Evolutionary conservation across 2,113 vertebrate species (phyloP).

Genomic region (Erythrocebus patas): DNA sequence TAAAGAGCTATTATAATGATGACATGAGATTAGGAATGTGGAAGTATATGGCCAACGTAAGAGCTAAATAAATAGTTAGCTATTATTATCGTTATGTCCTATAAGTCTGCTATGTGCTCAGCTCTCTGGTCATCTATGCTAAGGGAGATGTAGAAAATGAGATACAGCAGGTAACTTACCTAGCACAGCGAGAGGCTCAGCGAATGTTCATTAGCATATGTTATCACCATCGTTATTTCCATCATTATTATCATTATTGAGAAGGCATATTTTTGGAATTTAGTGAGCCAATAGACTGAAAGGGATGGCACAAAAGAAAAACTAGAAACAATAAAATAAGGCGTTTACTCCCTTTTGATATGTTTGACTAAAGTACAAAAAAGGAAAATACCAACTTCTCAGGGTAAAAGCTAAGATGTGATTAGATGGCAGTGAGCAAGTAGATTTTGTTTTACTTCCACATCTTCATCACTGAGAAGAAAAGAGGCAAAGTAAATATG

Average conservation of each 20-base stretch:
- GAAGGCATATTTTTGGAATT: not conserved
- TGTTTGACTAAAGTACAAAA: not conserved
- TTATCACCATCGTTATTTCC: not conserved
- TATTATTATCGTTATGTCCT: not conserved
- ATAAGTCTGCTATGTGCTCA: not conserved
- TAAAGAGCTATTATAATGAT: not conserved
- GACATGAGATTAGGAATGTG: not conserved
- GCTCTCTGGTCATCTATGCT: not conserved
- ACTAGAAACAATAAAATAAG: slow-evolving; percentile 14
- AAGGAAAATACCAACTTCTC: not conserved
- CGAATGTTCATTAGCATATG: not conserved
- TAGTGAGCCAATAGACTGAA: slow-evolving; percentile 8
- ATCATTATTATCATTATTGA: not conserved
- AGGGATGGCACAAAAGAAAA: slow-evolving; percentile 14
- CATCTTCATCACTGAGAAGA: not conserved
- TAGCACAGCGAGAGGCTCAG: not conserved
- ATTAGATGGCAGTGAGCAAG: not conserved
- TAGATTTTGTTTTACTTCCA: not conserved
- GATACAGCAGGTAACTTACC: not conserved
- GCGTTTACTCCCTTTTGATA: not conserved
- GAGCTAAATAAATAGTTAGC: not conserved
- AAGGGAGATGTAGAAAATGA: not conserved
- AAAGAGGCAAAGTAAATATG: not conserved
- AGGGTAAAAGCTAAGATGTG: not conserved
- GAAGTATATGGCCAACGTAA: not conserved